Conservation (phyloP, 1,140 invertebrate genomes). For the Rhyzopertha dominica region DNA sequence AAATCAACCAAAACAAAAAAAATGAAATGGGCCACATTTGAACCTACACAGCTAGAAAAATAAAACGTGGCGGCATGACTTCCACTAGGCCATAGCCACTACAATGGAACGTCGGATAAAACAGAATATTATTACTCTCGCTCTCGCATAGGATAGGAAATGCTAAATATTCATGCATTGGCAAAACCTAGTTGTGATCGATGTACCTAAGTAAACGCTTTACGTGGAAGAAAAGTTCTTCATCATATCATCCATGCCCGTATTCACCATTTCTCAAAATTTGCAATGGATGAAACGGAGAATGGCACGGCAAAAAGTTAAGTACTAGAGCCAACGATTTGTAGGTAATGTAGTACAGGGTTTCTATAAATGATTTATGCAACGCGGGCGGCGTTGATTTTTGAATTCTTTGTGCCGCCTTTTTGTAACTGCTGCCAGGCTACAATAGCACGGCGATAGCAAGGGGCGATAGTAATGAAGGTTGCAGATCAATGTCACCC, state of each 20-base stretch:
- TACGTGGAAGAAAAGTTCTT: neutral
- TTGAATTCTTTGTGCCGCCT: no score
- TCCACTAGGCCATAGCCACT: neutral
- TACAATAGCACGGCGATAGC: no score
- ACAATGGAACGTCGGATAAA: neutral
- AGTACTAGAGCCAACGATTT: constrained; percentile 3
- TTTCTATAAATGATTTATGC: no score
- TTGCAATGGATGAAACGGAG: constrained; percentile 3
- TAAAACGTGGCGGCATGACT: neutral
- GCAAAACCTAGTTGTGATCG: neutral
- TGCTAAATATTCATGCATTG: neutral
- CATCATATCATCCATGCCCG: neutral
- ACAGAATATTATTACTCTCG: constrained; percentile 1
- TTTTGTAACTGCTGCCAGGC: no score
- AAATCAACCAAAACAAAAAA: no score
- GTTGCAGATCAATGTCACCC: no score
- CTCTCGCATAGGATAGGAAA: neutral
- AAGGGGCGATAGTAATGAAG: no score
- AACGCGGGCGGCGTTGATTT: no score
- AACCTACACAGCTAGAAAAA: no score
- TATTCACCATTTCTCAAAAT: constrained; percentile 2
- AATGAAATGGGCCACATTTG: no score
- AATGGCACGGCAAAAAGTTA: neutral
- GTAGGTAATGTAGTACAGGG: constrained; percentile 5
- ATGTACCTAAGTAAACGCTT: neutral